A percentile compares a stretch with the other conserved stretches of the same genome.
Evolutionary conservation across 2,888 invertebrate genomes (phyloP).

Genomic region (Choristoneura rosaceana): DNA sequence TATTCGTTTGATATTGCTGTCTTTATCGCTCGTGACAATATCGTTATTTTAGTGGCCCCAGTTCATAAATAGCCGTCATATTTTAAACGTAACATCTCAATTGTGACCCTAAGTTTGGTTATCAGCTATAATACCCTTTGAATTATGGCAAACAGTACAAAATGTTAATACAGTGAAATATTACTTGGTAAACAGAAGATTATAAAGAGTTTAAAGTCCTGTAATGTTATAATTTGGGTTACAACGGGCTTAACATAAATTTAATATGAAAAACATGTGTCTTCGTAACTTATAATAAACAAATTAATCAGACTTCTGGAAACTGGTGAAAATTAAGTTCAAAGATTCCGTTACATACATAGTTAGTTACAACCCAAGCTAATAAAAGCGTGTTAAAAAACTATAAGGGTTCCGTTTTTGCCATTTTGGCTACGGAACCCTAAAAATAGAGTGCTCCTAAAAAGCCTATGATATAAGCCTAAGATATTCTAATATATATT

Average conservation of each 20-base stretch:
- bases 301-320: too few relatives aligned
- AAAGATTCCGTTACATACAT: too few relatives aligned
- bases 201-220: slow-evolving; percentile 31
- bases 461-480: too few relatives aligned
- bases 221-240: slow-evolving; percentile 10
- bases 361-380: too few relatives aligned
- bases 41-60: slow-evolving; percentile 51
- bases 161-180: slow-evolving; percentile 77
- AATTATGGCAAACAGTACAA: slow-evolving; percentile 76
- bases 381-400: too few relatives aligned
- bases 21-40: too few relatives aligned
- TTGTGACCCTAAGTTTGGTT: slow-evolving; percentile 62
- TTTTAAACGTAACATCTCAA: slow-evolving; percentile 72
- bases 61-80: slow-evolving; percentile 58
- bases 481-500: too few relatives aligned
- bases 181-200: slow-evolving; percentile 66
- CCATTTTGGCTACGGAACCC: too few relatives aligned
- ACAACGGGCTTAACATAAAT: slow-evolving; percentile 32
- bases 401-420: too few relatives aligned
- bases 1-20: too few relatives aligned
- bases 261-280: slow-evolving; percentile 19
- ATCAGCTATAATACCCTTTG: slow-evolving; percentile 71
- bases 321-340: too few relatives aligned
- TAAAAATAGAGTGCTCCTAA: too few relatives aligned
- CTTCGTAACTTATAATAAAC: not conserved